phyloP scores from a whole-genome alignment of 2,113 vertebrate species.

The Leptodactylus fuscus region DNA sequence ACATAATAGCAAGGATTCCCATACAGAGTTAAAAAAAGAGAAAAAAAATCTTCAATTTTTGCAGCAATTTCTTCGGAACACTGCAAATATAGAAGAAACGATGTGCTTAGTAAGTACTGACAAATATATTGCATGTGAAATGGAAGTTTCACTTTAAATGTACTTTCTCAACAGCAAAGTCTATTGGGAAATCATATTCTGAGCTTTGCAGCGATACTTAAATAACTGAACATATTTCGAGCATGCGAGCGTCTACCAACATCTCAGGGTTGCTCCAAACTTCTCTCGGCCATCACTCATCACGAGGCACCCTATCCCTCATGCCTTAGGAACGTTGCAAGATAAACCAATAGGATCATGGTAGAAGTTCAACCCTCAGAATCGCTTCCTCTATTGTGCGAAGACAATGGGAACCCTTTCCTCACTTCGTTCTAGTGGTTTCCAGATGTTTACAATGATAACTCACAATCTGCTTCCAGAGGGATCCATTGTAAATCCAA shows the following conservation, averaged over 20 bases:
- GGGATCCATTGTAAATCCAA: conserved; percentile 36
- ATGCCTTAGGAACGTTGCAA: background rate
- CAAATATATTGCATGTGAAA: background rate
- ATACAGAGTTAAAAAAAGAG: too few species aligned
- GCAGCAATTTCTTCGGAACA: too few species aligned
- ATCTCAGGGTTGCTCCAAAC: background rate
- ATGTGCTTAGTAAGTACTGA: too few species aligned
- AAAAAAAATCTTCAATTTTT: too few species aligned
- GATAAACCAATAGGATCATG: background rate
- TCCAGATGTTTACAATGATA: conserved; percentile 44
- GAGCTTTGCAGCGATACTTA: background rate
- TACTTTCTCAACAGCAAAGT: background rate
- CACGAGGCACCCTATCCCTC: background rate
- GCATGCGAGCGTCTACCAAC: background rate
- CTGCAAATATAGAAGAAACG: too few species aligned
- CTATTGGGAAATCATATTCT: background rate
- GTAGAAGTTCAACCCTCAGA: background rate
- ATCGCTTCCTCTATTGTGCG: background rate
- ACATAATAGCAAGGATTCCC: too few species aligned
- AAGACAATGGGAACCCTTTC: background rate
- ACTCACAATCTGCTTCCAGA: conserved; percentile 37
- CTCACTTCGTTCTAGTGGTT: background rate
- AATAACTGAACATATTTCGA: background rate
- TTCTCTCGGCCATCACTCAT: background rate
- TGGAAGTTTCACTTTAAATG: background rate